Evolutionary conservation across 2,888 invertebrate genomes (phyloP).

Genomic region (Morinoia aosen): DNA sequence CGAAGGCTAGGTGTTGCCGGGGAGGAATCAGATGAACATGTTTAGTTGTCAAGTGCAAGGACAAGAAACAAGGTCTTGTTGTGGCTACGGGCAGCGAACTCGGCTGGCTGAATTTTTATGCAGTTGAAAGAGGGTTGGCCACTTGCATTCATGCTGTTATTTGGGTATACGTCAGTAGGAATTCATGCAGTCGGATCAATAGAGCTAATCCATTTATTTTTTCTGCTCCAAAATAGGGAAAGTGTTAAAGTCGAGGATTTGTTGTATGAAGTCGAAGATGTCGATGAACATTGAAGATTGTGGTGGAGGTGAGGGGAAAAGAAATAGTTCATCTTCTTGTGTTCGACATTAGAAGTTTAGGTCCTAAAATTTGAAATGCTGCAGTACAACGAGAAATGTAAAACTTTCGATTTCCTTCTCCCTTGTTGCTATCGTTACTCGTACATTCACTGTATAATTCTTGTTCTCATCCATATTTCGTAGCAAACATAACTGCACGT

Average conservation of each 20-base stretch:
- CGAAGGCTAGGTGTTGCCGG: slow-evolving; percentile 9
- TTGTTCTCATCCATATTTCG: background rate
- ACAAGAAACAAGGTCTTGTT: background rate
- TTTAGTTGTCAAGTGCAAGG: background rate
- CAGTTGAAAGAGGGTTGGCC: background rate
- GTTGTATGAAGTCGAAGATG: background rate
- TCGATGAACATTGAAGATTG: background rate
- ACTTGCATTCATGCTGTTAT: background rate
- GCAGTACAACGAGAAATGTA: background rate
- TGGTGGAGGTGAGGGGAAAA: background rate
- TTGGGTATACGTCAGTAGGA: background rate
- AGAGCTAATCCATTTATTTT: too few species aligned
- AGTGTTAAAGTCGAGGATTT: background rate
- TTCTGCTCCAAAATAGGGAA: too few species aligned
- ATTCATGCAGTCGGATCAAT: background rate
- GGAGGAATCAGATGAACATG: background rate
- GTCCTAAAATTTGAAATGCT: background rate
- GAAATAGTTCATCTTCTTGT: background rate
- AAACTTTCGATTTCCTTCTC: background rate
- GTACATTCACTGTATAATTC: background rate
- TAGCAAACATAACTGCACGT: background rate
- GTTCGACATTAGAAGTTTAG: background rate
- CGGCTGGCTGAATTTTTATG: background rate
- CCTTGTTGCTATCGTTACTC: background rate
- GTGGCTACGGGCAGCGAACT: background rate